Evolutionary conservation across 1,140 invertebrate genomes (phyloP), one percentile per base, ranked within the genome.

Genomic region (Galleria mellonella): DNA sequence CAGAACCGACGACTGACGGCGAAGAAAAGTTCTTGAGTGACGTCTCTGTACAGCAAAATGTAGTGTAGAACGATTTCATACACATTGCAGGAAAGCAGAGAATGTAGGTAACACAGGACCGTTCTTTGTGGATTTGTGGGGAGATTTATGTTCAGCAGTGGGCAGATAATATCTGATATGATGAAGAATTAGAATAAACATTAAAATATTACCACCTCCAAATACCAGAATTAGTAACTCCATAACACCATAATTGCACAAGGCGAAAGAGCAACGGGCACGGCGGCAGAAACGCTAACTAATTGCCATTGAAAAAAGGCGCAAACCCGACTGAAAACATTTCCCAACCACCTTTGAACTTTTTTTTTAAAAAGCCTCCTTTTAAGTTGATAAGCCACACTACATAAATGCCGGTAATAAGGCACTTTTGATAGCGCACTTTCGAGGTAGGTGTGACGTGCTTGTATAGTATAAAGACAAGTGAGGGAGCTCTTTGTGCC

Each of bases 221-320:
- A 43, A 43, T 4, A 43, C 23, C 27, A 6, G 35, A 41, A 47
- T 9, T 2, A 5, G 8, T 47, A 74, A 72, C 73, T 73, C 76
- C 72, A 71, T 63, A 44, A 59, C 61, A 41, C 62, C 63, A 83
- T 79, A 81, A 81, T 81, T 79, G 72, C 75, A 77, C 54, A 77
- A 78, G 72, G 79, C 75, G 73, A 70, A 72, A 77, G 57, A 61
- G 74, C 68, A 64, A 62, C 59, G 70, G 65, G 58, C 72, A 59
- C 54, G 58, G 56, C 6, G 17, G 17, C 17, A 23, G 62, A 66
- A 72, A 71, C 73, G 79, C 64, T 65, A 71, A 83, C 79, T 83
- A 83, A 83, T 83, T 83, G 79, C 79, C 73, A 83, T 82, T 83
- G 72, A 83, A 79, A 79, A 83, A 82, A 82, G 79, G 79, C 77